Evolutionary conservation across 2,113 vertebrate genomes (phyloP).

Genomic region (Xyrauchen texanus): DNA sequence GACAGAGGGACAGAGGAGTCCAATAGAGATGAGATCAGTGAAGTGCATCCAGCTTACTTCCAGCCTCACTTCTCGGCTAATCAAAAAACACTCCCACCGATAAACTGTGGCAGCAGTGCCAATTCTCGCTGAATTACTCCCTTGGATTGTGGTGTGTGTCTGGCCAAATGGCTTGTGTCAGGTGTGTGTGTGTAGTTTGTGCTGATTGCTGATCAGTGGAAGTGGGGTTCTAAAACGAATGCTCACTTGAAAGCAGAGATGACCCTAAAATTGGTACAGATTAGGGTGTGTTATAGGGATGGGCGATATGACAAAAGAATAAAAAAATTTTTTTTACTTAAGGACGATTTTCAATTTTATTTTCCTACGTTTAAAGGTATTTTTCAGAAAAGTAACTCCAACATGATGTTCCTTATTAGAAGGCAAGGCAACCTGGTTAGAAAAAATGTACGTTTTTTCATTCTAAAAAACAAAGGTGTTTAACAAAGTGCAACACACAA

Average conservation of each 20-base stretch:
- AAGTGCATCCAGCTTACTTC: conserved; percentile 13
- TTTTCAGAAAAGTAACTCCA: no score
- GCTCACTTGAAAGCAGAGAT: neutral
- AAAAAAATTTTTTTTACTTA: no score
- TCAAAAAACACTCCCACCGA: conserved; percentile 9
- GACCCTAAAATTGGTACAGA: conserved; percentile 2
- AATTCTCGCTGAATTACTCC: conserved; percentile 30
- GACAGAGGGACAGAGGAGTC: neutral
- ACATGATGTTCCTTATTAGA: no score
- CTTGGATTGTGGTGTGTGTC: neutral
- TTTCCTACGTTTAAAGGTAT: no score
- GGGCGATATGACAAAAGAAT: no score
- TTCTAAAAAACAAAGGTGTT: no score
- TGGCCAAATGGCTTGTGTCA: neutral
- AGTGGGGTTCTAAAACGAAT: neutral
- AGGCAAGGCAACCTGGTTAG: no score
- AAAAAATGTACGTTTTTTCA: no score
- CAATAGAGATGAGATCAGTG: neutral
- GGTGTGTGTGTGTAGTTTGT: neutral
- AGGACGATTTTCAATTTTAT: no score
- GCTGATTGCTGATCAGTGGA: no score
- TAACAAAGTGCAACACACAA: no score
- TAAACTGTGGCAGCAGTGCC: conserved; percentile 9
- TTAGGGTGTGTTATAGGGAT: neutral
- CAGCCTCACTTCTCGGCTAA: conserved; percentile 33